A percentile compares a stretch with the other conserved stretches of the same genome.
phyloP scores from a whole-genome alignment of 2,888 invertebrate genomes.

The Eilema griseolum region DNA sequence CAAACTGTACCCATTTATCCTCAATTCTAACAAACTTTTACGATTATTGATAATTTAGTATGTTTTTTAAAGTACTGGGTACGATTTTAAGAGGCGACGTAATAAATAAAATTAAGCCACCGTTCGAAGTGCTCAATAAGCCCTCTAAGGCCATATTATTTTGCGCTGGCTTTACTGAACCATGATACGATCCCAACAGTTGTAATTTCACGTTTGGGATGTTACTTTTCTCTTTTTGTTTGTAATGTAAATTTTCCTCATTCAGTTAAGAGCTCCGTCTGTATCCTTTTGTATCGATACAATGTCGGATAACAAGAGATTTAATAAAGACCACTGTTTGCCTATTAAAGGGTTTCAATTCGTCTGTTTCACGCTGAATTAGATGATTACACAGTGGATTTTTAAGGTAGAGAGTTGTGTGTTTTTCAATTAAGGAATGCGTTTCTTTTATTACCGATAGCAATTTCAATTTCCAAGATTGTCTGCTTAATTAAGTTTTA shows the following conservation, averaged over 20 bases:
- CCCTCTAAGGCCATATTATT: constrained; percentile 63
- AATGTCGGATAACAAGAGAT: constrained; percentile 71
- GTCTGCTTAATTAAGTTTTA: background rate
- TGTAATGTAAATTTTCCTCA: constrained; percentile 76
- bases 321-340: constrained; percentile 67
- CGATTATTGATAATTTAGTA: background rate
- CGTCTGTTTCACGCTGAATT: constrained; percentile 65
- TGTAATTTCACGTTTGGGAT: constrained; percentile 72
- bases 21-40: background rate
- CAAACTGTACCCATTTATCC: background rate
- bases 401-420: background rate
- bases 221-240: constrained; percentile 70
- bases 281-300: constrained; percentile 72
- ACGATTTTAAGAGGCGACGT: constrained; percentile 1
- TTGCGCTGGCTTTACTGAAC: constrained; percentile 55
- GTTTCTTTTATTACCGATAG: background rate
- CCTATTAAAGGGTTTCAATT: constrained; percentile 62
- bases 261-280: constrained; percentile 64
- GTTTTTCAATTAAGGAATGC: background rate
- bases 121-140: constrained; percentile 46
- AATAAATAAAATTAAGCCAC: constrained; percentile 50
- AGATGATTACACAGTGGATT: constrained; percentile 56
- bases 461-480: background rate
- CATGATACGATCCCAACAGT: constrained; percentile 61
- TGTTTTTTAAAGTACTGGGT: background rate